phyloP scores from a whole-genome alignment of 1,140 invertebrate genomes.

The Coelopa frigida region DNA sequence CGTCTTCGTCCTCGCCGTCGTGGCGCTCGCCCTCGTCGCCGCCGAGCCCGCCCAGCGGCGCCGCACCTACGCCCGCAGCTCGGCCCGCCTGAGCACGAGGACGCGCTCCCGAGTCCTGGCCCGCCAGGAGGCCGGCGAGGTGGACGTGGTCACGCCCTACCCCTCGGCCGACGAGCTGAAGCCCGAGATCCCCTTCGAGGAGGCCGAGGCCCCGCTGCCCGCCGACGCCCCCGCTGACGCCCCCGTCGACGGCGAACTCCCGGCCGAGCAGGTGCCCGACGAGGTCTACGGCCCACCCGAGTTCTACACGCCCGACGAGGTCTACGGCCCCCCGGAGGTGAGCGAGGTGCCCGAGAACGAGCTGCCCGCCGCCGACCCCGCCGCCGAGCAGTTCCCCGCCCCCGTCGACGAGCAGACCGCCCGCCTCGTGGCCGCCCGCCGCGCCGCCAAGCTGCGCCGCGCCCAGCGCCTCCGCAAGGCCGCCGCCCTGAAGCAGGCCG shows the following conservation, averaged over 20 bases:
- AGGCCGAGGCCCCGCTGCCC: conserved; percentile 26
- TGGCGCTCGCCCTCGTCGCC: conserved; percentile 22
- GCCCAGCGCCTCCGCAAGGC: conserved; percentile 6
- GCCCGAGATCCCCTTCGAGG: conserved; percentile 37
- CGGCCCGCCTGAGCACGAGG: too few species aligned
- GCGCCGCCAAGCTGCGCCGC: conserved; percentile 2
- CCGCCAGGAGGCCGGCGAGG: conserved; percentile 30
- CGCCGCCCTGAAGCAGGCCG: conserved; percentile 7
- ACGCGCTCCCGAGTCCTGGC: conserved; percentile 28
- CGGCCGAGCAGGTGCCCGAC: conserved; percentile 20
- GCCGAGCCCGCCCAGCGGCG: conserved; percentile 12
- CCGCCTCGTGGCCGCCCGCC: conserved; percentile 5
- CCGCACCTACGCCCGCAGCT: too few species aligned
- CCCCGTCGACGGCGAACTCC: not conserved
- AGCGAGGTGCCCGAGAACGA: not conserved
- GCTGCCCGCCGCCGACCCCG: conserved; percentile 6
- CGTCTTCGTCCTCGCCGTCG: conserved; percentile 16
- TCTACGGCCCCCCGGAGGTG: conserved; percentile 36
- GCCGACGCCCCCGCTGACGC: conserved; percentile 2
- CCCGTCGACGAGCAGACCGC: conserved; percentile 5
- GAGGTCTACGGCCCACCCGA: conserved; percentile 37
- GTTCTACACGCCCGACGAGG: conserved; percentile 24
- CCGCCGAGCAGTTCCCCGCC: conserved; percentile 4
- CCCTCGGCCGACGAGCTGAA: conserved; percentile 37
- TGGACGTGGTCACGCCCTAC: conserved; percentile 34